Evolutionary conservation across 2,113 vertebrate species (phyloP), one percentile per base, ranked within the genome.

Genomic region (Upupa epops): DNA sequence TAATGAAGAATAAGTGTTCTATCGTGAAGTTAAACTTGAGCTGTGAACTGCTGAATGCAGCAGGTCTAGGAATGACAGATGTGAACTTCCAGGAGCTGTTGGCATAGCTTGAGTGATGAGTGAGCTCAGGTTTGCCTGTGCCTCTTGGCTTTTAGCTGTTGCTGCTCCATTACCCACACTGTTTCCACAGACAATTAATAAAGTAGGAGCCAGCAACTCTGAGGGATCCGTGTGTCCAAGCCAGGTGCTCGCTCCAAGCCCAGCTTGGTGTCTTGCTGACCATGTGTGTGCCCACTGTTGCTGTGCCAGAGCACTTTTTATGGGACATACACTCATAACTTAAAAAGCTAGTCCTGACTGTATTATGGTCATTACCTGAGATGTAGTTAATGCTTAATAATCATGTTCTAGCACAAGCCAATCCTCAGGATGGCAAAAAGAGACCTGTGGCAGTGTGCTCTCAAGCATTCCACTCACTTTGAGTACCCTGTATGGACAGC

Each of bases 121-220:
- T 21, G 48, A 94, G 42, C 54, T 86, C 1, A 0, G 32, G 45
- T 83, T 78, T 31, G 46, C 72, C 60, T 68, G 3, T 0, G 0
- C n/a, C 80, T 31, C 54, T 71, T 71, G 65, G 58, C 36, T 91
- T 86, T 86, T 49, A 60, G 45, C 74, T 91, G 68, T 61, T 90
- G 76, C 63, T 65, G 31, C 54, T 90, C 40, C 65, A 17, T 48
- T 81, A 55, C 40, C 55, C 34, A 69, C 70, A 29, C 29, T 59
- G n/a, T 51, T 94, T 61, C 37, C 49, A 61, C 63, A 88, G 56
- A 42, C 84, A 16, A 58, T 65, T 58, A 29, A 49, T 65, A 60
- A 69, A 93, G 42, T 24, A 68, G 64, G 49, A 78, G 46, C 56
- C 73, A 81, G 3, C 56, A 55, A 69, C 70, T 61, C 49, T 19